Evolutionary conservation across 2,113 vertebrate species (phyloP), one percentile per base, ranked within the genome.

Genomic region (Hylia prasina): DNA sequence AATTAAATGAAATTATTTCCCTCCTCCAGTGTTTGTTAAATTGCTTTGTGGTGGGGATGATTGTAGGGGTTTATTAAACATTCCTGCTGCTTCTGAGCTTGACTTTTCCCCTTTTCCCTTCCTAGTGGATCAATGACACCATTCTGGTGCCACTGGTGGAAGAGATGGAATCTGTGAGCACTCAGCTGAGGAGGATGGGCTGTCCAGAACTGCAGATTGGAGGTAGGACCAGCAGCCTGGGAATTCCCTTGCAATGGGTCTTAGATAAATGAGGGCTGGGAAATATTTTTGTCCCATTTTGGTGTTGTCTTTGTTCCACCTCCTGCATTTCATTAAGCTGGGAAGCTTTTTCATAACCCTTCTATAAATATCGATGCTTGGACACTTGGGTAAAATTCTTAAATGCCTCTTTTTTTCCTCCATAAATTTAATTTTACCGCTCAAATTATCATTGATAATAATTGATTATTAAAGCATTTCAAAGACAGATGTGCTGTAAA

Each of bases 51-150:
- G 24, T 15, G 50, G 25, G 50, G 44, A 45, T n/a, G 14, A 13
- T 8, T 28, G 8, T 3, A 45, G 44, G 44, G 30, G 2, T 11
- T 63, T 21, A 13, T 57, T 24, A 2, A 16, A 40, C 6, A 4
- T 51, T 51, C 15, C 61, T 60, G 18, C 63, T 85, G 16, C 7
- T 97, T 84, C 87, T 84, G 75, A 94, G 27, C 20, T 39, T 3
- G 35, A 42, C 11, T 79, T 71, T 70, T 14, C 20, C 9, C 42
- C 3, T 42, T 68, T 85, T 76, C 21, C 37, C 37, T 60, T 71
- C 30, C 13, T 76, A 99, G 99, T 99, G 99, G 99, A 99, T 99
- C 83, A 99, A 98, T 78, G 99, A 99, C 96, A 99, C 99, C 8
- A 99, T 99, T 87, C 97, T 99, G 89, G 99, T 99, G 88, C 98